Evolutionary conservation across 2,888 invertebrate species (phyloP), one percentile per base, ranked within the genome.

Genomic region (Ceriagrion tenellum): DNA sequence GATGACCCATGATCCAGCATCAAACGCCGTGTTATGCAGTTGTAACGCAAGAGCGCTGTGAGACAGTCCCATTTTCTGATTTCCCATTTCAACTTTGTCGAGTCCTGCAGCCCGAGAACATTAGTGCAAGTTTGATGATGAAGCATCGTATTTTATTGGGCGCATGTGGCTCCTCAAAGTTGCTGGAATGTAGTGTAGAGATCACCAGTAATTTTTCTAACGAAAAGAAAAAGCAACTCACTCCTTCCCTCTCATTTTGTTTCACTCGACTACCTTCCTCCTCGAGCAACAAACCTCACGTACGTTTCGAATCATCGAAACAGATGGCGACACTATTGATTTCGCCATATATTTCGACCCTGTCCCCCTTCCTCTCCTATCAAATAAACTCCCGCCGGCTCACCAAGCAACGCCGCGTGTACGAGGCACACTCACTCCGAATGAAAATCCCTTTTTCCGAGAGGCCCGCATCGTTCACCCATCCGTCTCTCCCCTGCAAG

Each of bases 271-370:
- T 81, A 12, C 81, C 13, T 81, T 35, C 81, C 81, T 81, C 26
- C 69, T 13, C 35, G 18, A 81, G 30, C 35, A 30, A 18, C 30
- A 81, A 81, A 81, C 81, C 81, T 81, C 81, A 81, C 81, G 81
- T 81, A 30, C 81, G 30, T 35, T 81, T 35, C 30, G 81, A 81
- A 35, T 81, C 81, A 81, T 35, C 81, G 81, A 23, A 81, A 81
- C 81, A 81, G 81, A 30, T 81, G 81, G 81, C 35, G 81, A 81
- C 81, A 35, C 81, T 81, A 81, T 81, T 81, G 81, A 81, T 81
- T 81, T 81, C 81, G 30, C 81, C 30, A 81, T 81, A 35, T 35
- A 81, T 35, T 35, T 81, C 81, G 26, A 30, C 12, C 35, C 81
- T 4, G 16, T 16, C 81, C 81, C 35, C 26, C 81, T 26, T 0